Percentiles rank a stretch among this genome's conserved stretches.
Evolutionary conservation across 53 echinoderm and acorn worm genomes (phyloP).

Genomic region (Apostichopus leukothele): DNA sequence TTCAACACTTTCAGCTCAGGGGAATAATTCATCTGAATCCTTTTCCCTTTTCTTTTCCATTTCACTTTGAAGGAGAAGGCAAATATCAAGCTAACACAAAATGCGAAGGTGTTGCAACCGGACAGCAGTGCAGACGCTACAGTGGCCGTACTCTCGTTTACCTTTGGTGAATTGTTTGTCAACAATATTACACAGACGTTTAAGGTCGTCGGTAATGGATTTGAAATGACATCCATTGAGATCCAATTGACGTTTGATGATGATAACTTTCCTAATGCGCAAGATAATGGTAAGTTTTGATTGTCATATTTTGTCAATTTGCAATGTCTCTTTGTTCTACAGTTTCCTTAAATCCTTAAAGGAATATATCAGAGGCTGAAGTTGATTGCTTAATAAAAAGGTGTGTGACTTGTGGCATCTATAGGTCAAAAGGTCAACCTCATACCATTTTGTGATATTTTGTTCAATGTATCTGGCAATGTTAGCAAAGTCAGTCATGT

Average conservation of each 20-base stretch:
- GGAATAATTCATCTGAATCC: no score
- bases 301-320: no score
- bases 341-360: no score
- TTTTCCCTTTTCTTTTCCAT: no score
- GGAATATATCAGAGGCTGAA: no score
- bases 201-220: background rate
- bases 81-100: background rate
- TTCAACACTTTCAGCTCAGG: no score
- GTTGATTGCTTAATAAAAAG: no score
- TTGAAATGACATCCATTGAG: background rate
- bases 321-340: no score
- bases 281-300: background rate
- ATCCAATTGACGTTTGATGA: background rate
- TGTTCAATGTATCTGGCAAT: background rate
- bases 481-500: background rate
- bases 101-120: background rate
- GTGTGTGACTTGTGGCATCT: no score
- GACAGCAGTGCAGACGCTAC: background rate
- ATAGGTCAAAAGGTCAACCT: no score
- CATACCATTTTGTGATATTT: no score
- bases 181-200: conserved; percentile 15
- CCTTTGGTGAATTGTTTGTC: background rate
- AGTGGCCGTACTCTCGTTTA: background rate
- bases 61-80: no score
- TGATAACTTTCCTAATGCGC: background rate